phyloP scores from a whole-genome alignment of 2,888 invertebrate species.

The Drosophila merina region DNA sequence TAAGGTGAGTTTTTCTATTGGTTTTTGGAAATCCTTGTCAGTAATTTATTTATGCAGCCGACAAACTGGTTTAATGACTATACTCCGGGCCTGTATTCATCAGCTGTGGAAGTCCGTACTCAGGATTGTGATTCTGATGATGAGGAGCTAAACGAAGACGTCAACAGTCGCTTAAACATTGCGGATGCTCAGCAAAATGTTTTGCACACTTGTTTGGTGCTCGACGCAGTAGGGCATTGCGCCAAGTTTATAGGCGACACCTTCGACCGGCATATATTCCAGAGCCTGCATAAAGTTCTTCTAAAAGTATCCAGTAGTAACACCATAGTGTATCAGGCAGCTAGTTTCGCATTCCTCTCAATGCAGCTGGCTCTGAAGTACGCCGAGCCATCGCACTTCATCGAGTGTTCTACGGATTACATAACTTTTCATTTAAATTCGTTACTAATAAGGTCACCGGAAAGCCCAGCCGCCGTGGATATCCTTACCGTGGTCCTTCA shows the following conservation, averaged over 20 bases:
- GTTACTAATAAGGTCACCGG: conserved; percentile 85
- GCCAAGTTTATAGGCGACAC: conserved; percentile 85
- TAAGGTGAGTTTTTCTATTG: conserved; percentile 58
- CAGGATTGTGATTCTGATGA: conserved; percentile 81
- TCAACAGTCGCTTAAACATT: conserved; percentile 69
- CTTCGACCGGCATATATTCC: conserved; percentile 87
- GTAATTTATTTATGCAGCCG: conserved; percentile 54
- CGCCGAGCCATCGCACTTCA: conserved; percentile 86
- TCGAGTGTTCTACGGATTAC: conserved; percentile 89
- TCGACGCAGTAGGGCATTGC: conserved; percentile 89
- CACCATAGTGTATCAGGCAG: conserved; percentile 87
- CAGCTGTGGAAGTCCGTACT: conserved; percentile 81
- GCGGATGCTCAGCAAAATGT: conserved; percentile 87
- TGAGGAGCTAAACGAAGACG: conserved; percentile 52
- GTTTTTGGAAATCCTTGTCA: neutral
- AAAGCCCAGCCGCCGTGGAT: conserved; percentile 88
- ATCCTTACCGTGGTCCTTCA: conserved; percentile 90
- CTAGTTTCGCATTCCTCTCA: conserved; percentile 86
- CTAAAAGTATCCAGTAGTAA: conserved; percentile 89
- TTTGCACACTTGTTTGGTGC: conserved; percentile 87
- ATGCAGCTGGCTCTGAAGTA: conserved; percentile 87
- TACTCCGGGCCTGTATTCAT: conserved; percentile 83
- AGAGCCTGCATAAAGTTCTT: conserved; percentile 88
- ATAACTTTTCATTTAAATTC: conserved; percentile 89
- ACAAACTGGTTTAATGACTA: conserved; percentile 80